Percentiles rank a stretch among this genome's conserved stretches.
phyloP scores from a whole-genome alignment of 1,140 invertebrate genomes.

The Ruditapes philippinarum region DNA sequence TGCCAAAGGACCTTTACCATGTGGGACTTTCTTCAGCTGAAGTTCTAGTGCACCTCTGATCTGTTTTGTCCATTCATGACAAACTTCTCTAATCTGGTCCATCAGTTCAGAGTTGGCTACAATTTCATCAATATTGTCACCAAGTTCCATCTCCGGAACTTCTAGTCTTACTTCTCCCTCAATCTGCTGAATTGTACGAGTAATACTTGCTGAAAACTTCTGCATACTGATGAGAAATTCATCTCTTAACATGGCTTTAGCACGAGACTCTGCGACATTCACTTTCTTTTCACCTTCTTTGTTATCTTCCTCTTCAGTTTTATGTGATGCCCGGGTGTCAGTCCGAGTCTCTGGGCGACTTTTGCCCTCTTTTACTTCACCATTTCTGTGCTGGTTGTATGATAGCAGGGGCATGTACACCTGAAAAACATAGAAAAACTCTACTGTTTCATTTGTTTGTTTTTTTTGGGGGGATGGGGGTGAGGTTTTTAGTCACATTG shows the following conservation, averaged over 20 bases:
- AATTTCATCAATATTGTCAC: slow-evolving; percentile 83
- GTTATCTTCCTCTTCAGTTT: slow-evolving; percentile 52
- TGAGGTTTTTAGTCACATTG: too few species aligned
- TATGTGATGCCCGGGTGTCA: slow-evolving; percentile 70
- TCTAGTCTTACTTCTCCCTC: slow-evolving; percentile 87
- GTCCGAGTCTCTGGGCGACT: slow-evolving; percentile 72
- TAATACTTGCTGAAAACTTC: slow-evolving; percentile 86
- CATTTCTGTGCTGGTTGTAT: slow-evolving; percentile 83
- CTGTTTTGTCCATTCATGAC: slow-evolving; percentile 85
- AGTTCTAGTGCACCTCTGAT: slow-evolving; percentile 84
- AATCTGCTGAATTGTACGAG: slow-evolving; percentile 87
- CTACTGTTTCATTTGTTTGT: too few species aligned
- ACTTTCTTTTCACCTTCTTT: slow-evolving; percentile 73
- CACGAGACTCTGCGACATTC: slow-evolving; percentile 81
- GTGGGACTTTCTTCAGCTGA: slow-evolving; percentile 86
- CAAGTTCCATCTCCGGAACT: slow-evolving; percentile 85
- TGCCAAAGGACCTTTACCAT: slow-evolving; percentile 92
- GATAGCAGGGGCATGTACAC: slow-evolving; percentile 86
- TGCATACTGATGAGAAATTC: slow-evolving; percentile 87
- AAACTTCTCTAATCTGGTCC: slow-evolving; percentile 81
- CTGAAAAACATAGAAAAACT: slow-evolving; percentile 74
- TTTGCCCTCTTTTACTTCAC: slow-evolving; percentile 59
- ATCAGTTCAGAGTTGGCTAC: slow-evolving; percentile 84
- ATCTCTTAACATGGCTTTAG: slow-evolving; percentile 86
- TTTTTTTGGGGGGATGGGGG: too few species aligned